A percentile compares a stretch with the other conserved stretches of the same genome.
These are phyloP conservation scores for Pollenia amentaria DNA, from an alignment of 2,888 invertebrate species.

Conservation along the genomic window DNA sequence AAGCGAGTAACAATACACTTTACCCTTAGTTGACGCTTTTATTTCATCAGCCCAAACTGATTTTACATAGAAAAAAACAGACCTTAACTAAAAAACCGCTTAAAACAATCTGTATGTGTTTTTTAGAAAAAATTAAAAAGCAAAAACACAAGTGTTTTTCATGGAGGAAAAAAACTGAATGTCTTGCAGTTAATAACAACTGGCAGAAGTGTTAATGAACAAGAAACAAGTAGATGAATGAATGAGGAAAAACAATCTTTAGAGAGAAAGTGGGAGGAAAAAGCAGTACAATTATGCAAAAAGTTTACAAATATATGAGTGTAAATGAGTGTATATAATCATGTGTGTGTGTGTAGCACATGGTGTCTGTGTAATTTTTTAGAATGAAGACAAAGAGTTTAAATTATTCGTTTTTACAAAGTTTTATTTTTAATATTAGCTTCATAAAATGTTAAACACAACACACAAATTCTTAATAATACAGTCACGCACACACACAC, in stretches of 20 bases:
- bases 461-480: conserved; percentile 10
- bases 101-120: not conserved
- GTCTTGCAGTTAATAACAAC: conserved; percentile 16
- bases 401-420: conserved; percentile 69
- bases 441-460: conserved; percentile 64
- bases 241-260: conserved; percentile 5
- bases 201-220: conserved; percentile 33
- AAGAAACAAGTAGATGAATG: conserved; percentile 38
- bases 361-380: conserved; percentile 34
- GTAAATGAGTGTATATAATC: conserved; percentile 43
- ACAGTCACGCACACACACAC: conserved; percentile 1
- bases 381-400: conserved; percentile 54
- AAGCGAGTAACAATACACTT: not conserved
- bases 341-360: not conserved
- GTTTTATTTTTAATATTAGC: conserved; percentile 63
- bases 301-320: conserved; percentile 46
- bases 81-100: not conserved
- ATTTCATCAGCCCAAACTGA: not conserved
- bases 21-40: not conserved
- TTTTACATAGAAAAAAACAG: not conserved
- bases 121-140: conserved; percentile 13
- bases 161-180: not conserved
- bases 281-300: conserved; percentile 38
- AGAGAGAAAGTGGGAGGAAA: not conserved
- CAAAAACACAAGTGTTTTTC: conserved; percentile 27